Base-by-base conservation (phyloP, 2,888 invertebrate genomes). In the Leptinotarsa peninsularis region DNA sequence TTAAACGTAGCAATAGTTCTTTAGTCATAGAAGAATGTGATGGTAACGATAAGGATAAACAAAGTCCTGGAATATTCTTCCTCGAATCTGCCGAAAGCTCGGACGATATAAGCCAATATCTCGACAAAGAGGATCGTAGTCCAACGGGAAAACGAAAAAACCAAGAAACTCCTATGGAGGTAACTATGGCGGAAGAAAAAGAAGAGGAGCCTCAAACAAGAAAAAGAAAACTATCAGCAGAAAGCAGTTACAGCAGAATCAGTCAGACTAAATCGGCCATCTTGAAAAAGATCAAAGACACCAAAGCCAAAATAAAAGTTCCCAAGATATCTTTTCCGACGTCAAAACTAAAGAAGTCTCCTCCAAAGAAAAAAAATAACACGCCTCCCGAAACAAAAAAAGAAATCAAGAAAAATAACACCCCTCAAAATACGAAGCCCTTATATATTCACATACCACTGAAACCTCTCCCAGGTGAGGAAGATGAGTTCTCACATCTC, bases 401-500 rank as follows among this genome's bases (percentile, higher is more conserved):
- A 77, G 75, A 77, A 54, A 69, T 56, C 23, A 75, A 80, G 67
- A 80, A 79, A 69, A 50, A 69, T 7, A 67, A 17, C 23, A 18
- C 69, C 10, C 10, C 52, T 17, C 82, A 82, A 75, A 76, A 83
- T 50, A 80, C 79, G 18, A 83, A 81, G 66, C 87, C 87, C 3
- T 82, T 86, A 33, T 88, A 88, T 76, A 88, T 89, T 74, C 86
- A 88, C 78, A 88, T 89, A 80, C 88, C 88, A 4, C 78, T 88
- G 15, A 88, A 88, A 82, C 87, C 87, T 70, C 87, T 87, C 10
- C 82, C 85, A 4, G 88, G 87, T 13, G 79, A 87, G 83, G 85
- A 85, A 1, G 88, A 88, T 73, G 86, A 88, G 81, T 88, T 87
- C 79, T 88, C 88, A 0, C 80, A 87, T 78, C 78, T 87, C 23